Base-by-base conservation (phyloP, 2,797 vertebrate genomes). In the Percopsis omiscomaycus region DNA sequence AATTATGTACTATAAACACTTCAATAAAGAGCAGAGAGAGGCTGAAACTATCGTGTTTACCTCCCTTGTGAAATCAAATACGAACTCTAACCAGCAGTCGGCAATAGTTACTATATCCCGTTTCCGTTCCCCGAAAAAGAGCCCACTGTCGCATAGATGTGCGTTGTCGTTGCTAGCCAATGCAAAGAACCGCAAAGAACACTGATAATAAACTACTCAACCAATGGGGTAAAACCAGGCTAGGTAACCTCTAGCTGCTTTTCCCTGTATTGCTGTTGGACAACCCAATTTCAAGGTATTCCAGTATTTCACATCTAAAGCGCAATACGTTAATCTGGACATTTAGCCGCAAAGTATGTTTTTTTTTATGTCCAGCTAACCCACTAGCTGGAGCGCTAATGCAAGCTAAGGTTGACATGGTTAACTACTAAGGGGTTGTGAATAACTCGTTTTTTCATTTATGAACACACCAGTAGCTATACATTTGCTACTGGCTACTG, bases 121-220 rank as follows among this genome's bases (percentile, higher is more conserved):
- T 42, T 42, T 9, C 37, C 9, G 37, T 6, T 42, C 37, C 37
- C 37, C 37, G 83, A 80, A 76, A 83, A 76, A 70, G 85, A 73
- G 71, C 15, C 80, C 81, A 28, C 69, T 71, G 79, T 81, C 69
- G 73, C 75, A 69, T 71, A 68, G 59, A 73, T 47, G 4, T 46
- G 66, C 55, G 55, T 46, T 10, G 62, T 61, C 28, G 65, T 58
- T 15, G 57, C 68, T 59, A 64, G 8, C 42, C 47, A 52, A 12
- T 6, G 71, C 4, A 37, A 59, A 45, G 44, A 22, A 22, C 22
- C 22, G 71, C 4, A 37, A 59, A 45, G 44, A 42, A 9, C 37
- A 42, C 8, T 10, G 37, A 46, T 29, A 81, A 46, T 29, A 81
- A 55, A 60, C 80, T 62, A 73, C 29, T 59, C 42, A 58, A 48